Percentiles rank a stretch among this genome's conserved stretches.
phyloP scores from a whole-genome alignment of 2,888 invertebrate genomes.

The Notodonta dromedarius region DNA sequence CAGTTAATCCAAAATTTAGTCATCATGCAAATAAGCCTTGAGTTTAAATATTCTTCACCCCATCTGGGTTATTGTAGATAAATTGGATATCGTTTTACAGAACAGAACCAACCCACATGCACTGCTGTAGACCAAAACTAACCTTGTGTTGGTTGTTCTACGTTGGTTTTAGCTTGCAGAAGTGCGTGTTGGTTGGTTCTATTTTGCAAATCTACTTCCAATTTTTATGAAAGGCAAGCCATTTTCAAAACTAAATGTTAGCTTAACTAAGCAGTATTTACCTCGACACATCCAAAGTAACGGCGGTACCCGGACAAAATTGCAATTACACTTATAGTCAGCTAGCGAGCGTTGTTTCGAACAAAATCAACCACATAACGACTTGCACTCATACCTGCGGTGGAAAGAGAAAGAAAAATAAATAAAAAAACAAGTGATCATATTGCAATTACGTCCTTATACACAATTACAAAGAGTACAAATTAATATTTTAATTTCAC shows the following conservation, averaged over 20 bases:
- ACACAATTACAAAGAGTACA: slow-evolving; percentile 25
- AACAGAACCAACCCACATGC: no score
- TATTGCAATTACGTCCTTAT: slow-evolving; percentile 51
- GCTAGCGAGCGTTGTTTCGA: slow-evolving; percentile 47
- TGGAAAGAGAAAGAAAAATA: slow-evolving; percentile 52
- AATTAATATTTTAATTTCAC: slow-evolving; percentile 17
- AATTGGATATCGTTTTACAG: no score
- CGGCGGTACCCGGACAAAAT: slow-evolving; percentile 49
- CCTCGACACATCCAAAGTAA: slow-evolving; percentile 28
- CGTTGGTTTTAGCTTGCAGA: no score
- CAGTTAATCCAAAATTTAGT: slow-evolving; percentile 30
- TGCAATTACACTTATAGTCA: slow-evolving; percentile 65
- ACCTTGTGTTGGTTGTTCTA: no score
- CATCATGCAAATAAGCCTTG: background rate
- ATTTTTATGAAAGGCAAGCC: background rate
- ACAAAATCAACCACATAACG: slow-evolving; percentile 76
- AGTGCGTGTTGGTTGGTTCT: no score
- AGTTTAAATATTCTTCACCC: background rate
- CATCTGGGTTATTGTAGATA: no score
- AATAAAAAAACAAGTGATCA: slow-evolving; percentile 31
- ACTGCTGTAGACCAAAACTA: no score
- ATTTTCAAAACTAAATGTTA: slow-evolving; percentile 14
- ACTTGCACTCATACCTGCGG: slow-evolving; percentile 80
- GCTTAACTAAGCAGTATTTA: slow-evolving; percentile 40
- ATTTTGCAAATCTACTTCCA: no score